phyloP scores from a whole-genome alignment of 2,797 vertebrate genomes.

The Ptychadena robeensis region DNA sequence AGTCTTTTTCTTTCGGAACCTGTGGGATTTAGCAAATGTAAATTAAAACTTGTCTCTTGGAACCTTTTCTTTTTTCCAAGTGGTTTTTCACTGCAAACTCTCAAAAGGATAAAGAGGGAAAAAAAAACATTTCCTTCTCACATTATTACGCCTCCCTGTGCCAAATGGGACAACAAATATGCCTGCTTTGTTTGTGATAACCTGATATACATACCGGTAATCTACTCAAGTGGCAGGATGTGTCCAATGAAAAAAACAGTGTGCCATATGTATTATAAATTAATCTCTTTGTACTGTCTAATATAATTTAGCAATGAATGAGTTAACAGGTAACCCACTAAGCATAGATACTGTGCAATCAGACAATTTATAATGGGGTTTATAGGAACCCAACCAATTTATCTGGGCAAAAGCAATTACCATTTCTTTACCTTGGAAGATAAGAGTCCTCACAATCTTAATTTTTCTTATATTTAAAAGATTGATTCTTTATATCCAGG shows the following conservation, averaged over 20 bases:
- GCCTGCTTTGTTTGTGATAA: slow-evolving; percentile 28
- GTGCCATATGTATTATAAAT: no score
- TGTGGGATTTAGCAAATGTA: slow-evolving; percentile 51
- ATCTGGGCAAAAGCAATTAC: no score
- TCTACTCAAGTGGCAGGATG: background rate
- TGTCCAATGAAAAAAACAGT: background rate
- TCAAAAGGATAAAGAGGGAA: background rate
- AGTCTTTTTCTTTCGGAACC: background rate
- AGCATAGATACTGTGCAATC: no score
- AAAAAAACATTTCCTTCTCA: background rate
- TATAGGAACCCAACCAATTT: no score
- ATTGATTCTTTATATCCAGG: no score
- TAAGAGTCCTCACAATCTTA: no score
- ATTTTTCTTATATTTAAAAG: no score
- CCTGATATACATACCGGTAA: background rate
- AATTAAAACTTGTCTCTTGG: slow-evolving; percentile 51
- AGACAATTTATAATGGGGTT: no score
- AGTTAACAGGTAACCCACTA: no score
- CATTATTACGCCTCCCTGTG: slow-evolving; percentile 4
- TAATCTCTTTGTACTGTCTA: no score
- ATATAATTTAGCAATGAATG: no score
- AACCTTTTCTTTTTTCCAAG: slow-evolving; percentile 12
- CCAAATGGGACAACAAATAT: slow-evolving; percentile 38
- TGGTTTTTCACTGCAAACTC: slow-evolving; percentile 12
- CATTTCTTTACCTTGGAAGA: no score